These are phyloP conservation scores for Tachyglossus aculeatus DNA, from an alignment of 2,797 vertebrate species.

Conservation along the genomic window DNA sequence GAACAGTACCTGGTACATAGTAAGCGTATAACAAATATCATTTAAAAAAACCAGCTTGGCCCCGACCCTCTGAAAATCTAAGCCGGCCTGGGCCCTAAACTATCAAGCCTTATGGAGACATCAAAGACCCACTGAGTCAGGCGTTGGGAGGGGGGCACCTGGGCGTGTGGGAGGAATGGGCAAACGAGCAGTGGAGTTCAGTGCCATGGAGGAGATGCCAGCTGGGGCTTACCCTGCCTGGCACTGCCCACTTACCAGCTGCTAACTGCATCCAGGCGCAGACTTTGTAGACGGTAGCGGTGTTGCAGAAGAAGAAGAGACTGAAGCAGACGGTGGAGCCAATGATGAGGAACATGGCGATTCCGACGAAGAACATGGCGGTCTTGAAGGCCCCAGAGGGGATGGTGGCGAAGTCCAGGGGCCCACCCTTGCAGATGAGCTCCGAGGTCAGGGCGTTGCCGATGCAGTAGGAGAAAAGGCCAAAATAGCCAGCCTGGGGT, in stretches of 20 bases:
- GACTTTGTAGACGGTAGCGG: conserved; percentile 92
- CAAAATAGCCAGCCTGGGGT: conserved; percentile 94
- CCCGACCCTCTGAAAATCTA: too few species aligned
- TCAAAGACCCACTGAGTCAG: too few species aligned
- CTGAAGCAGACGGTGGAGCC: conserved; percentile 90
- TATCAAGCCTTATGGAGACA: too few species aligned
- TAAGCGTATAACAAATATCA: too few species aligned
- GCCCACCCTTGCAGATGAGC: conserved; percentile 91
- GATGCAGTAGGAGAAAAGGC: conserved; percentile 95
- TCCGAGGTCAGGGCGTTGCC: conserved; percentile 94
- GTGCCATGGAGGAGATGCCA: background rate
- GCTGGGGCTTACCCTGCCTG: background rate
- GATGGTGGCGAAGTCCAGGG: conserved; percentile 89
- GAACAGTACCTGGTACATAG: too few species aligned
- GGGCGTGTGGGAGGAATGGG: too few species aligned
- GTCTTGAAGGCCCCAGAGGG: conserved; percentile 95
- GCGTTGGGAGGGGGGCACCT: too few species aligned
- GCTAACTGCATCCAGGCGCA: conserved; percentile 97
- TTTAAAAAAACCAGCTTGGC: too few species aligned
- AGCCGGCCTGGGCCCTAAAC: too few species aligned
- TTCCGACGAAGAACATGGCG: conserved; percentile 94
- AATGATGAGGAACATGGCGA: conserved; percentile 90
- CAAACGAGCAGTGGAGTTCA: background rate
- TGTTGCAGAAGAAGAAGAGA: conserved; percentile 94
- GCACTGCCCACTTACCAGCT: conserved; percentile 77